Conservation (phyloP, 2,797 vertebrate species). For the Orestias chungarensis region DNA sequence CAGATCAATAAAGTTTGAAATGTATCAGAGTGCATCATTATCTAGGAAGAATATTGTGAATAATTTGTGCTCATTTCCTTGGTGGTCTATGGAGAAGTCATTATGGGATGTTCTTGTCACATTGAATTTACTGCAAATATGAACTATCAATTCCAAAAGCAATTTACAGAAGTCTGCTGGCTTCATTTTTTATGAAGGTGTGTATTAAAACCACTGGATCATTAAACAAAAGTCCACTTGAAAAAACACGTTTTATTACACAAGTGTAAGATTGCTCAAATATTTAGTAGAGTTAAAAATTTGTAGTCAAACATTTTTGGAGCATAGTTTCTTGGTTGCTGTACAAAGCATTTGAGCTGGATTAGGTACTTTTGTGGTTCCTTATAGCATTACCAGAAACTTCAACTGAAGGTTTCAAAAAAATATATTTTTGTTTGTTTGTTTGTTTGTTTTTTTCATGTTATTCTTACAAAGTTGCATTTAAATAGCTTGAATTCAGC, state of each 20-base stretch:
- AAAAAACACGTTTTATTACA: not conserved
- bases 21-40: conserved; percentile 3
- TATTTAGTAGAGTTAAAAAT: not conserved
- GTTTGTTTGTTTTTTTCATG: too few relatives aligned
- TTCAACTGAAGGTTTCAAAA: too few relatives aligned
- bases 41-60: conserved; percentile 18
- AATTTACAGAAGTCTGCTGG: not conserved
- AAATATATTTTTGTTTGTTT: too few relatives aligned
- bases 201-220: not conserved
- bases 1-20: not conserved
- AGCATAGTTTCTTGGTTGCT: too few relatives aligned
- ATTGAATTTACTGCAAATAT: conserved; percentile 13
- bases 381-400: too few relatives aligned
- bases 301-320: too few relatives aligned
- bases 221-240: not conserved
- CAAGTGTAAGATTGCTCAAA: not conserved
- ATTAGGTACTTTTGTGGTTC: too few relatives aligned
- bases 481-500: too few relatives aligned
- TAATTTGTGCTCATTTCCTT: conserved; percentile 14
- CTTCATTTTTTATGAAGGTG: not conserved
- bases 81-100: not conserved
- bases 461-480: too few relatives aligned
- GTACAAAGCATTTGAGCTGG: too few relatives aligned
- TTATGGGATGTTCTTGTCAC: conserved; percentile 11
- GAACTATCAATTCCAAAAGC: conserved; percentile 4